These are phyloP conservation scores for Mallotus villosus DNA, from an alignment of 2,797 vertebrate genomes.

Conservation along the genomic window DNA sequence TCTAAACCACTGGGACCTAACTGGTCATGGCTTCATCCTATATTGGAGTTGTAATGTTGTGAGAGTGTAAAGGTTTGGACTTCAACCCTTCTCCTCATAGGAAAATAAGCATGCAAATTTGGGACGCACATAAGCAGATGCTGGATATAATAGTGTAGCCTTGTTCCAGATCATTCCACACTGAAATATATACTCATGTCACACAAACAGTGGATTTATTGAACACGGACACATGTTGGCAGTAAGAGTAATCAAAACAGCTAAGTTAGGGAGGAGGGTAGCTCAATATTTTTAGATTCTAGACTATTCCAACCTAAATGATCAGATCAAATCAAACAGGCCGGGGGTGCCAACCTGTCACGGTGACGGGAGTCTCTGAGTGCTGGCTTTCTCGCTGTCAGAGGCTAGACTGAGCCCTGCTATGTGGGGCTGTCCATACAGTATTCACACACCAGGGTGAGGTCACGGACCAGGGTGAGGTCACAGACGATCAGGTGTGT, in stretches of 20 bases:
- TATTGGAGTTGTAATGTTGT: too few species aligned
- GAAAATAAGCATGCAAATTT: neutral
- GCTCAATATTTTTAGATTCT: too few species aligned
- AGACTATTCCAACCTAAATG: too few species aligned
- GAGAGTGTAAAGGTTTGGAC: too few species aligned
- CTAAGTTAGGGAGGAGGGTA: too few species aligned
- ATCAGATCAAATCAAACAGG: too few species aligned
- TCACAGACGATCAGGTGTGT: conserved; percentile 55
- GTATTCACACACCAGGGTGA: conserved; percentile 61
- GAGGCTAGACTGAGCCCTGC: conserved; percentile 33
- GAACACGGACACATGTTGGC: too few species aligned
- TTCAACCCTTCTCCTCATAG: neutral
- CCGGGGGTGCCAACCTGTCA: too few species aligned
- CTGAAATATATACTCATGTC: neutral
- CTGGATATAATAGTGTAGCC: neutral
- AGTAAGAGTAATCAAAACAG: too few species aligned
- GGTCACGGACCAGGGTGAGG: conserved; percentile 52
- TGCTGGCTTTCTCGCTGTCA: neutral
- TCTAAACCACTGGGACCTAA: too few species aligned
- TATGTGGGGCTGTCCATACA: conserved; percentile 47
- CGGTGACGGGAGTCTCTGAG: too few species aligned
- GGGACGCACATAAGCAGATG: neutral
- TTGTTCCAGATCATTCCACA: neutral
- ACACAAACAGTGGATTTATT: neutral
- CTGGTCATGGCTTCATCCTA: too few species aligned